phyloP scores from a whole-genome alignment of 2,113 vertebrate genomes.

The Aphelocoma coerulescens region DNA sequence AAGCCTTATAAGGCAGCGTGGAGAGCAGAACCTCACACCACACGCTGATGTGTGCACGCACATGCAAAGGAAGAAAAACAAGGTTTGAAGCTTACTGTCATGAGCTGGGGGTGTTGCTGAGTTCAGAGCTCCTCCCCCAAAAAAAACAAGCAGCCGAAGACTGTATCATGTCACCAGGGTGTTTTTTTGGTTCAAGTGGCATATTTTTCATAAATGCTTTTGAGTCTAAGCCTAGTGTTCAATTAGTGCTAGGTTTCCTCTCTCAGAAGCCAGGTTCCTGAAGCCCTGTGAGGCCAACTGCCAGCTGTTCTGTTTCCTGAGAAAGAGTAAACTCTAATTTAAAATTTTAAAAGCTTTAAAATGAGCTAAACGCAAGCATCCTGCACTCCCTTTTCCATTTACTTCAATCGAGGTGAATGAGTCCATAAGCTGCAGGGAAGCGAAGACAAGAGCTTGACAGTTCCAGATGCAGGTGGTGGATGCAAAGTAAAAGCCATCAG shows the following conservation, averaged over 20 bases:
- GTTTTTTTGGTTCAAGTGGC: neutral
- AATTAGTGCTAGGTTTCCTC: conserved; percentile 20
- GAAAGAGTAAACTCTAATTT: conserved; percentile 37
- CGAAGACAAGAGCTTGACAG: neutral
- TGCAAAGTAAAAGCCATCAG: neutral
- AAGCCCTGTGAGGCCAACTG: conserved; percentile 18
- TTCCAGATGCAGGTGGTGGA: neutral
- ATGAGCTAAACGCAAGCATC: conserved; percentile 4
- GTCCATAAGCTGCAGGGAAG: neutral
- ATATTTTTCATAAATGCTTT: neutral
- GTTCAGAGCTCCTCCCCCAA: neutral
- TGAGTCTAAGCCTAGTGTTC: conserved; percentile 32
- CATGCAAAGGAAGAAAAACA: neutral
- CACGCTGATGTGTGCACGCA: neutral
- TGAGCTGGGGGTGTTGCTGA: neutral
- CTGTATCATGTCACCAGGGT: neutral
- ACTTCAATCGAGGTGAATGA: neutral
- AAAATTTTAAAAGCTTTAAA: conserved; percentile 28
- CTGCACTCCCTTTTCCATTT: neutral
- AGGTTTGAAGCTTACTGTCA: neutral
- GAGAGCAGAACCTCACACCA: neutral
- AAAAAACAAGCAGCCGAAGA: neutral
- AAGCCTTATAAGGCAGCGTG: neutral
- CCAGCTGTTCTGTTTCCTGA: conserved; percentile 44
- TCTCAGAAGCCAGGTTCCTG: conserved; percentile 18